Conservation (phyloP, 2,113 vertebrate genomes). For the Psilopsiagon aymara region DNA sequence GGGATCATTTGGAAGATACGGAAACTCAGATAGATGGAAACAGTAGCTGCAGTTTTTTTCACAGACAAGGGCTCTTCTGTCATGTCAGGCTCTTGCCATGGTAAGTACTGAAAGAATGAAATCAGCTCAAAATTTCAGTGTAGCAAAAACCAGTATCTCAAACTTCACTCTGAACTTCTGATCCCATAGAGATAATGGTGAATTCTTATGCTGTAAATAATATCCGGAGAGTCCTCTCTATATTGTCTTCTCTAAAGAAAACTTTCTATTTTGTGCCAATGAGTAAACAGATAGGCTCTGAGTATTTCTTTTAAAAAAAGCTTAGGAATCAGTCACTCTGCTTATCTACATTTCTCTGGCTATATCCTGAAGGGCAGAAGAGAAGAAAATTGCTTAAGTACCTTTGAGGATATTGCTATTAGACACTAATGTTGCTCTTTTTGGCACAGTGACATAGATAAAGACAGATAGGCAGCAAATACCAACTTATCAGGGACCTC, state of each 20-base stretch:
- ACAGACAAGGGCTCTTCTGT: not conserved
- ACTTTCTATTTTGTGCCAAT: not conserved
- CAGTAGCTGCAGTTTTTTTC: not conserved
- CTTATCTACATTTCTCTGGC: not conserved
- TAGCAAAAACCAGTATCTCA: not conserved
- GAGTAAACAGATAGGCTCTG: not conserved
- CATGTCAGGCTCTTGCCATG: not conserved
- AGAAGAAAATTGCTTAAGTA: not conserved
- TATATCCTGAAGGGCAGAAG: not conserved
- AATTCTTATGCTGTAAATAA: not conserved
- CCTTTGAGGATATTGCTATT: not conserved
- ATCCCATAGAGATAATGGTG: not conserved
- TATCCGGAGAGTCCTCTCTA: not conserved
- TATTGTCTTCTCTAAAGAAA: not conserved
- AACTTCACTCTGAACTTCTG: conserved; percentile 23
- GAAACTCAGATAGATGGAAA: not conserved
- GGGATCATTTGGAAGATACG: not conserved
- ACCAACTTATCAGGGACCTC: not conserved
- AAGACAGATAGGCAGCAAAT: not conserved
- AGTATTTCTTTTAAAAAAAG: not conserved
- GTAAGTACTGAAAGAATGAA: not conserved
- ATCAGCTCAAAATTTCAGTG: not conserved
- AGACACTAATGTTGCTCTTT: not conserved
- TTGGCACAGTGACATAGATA: not conserved
- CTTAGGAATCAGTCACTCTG: not conserved